Conservation (phyloP, 2,797 vertebrate genomes). For the Megaceryle alcyon region DNA sequence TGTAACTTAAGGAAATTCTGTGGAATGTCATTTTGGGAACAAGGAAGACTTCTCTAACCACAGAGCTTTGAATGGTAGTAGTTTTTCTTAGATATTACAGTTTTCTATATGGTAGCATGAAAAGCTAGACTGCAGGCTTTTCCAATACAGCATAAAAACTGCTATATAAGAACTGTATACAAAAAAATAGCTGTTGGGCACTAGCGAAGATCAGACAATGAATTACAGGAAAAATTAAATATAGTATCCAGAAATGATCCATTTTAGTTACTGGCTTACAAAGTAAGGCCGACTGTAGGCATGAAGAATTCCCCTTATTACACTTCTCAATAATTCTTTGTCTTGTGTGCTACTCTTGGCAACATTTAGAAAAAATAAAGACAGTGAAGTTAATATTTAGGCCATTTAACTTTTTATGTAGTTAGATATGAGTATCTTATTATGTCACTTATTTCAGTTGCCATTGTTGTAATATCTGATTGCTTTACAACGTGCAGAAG, state of each 20-base stretch:
- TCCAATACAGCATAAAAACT: neutral
- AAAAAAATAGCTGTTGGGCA: neutral
- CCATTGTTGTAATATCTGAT: neutral
- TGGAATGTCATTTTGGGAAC: neutral
- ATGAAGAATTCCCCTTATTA: neutral
- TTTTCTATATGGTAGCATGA: neutral
- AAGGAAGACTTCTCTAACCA: neutral
- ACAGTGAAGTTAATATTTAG: neutral
- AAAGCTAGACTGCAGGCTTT: neutral
- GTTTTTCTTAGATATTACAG: neutral
- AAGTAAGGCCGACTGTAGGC: neutral
- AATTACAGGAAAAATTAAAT: neutral
- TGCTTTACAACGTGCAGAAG: rapidly evolving
- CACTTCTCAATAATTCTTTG: neutral
- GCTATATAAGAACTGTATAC: neutral
- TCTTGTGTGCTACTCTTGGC: neutral
- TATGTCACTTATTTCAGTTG: neutral
- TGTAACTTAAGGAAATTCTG: neutral
- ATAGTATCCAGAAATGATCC: neutral
- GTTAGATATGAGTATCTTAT: neutral
- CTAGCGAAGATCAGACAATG: neutral
- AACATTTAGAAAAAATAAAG: neutral
- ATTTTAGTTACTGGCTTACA: neutral
- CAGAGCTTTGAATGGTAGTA: neutral
- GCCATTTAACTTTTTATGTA: neutral